A percentile compares a stretch with the other conserved stretches of the same genome.
phyloP scores from a whole-genome alignment of 2,888 invertebrate species.

The Eilema sororculum region DNA sequence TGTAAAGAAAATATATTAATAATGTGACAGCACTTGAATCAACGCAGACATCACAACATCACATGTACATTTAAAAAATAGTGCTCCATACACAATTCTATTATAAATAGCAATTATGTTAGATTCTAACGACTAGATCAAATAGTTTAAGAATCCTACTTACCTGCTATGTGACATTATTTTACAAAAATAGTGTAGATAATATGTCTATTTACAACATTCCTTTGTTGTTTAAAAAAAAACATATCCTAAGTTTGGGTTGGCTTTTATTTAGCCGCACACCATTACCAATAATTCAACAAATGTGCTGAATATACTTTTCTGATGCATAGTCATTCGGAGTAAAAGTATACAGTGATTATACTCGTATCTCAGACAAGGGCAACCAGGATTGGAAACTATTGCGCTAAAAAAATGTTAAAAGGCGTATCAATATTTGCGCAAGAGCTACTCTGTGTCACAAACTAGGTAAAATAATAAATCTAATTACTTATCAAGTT shows the following conservation, averaged over 20 bases:
- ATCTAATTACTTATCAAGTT: no score
- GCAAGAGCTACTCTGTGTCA: no score
- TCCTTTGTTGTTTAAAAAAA: conserved; percentile 6
- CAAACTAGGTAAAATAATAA: no score
- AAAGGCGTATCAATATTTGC: no score
- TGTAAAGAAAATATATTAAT: conserved; percentile 60
- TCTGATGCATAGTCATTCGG: neutral
- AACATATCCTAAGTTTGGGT: neutral
- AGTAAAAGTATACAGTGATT: neutral
- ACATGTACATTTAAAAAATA: conserved; percentile 43
- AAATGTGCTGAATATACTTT: no score
- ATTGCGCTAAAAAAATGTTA: no score
- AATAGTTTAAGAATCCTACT: conserved; percentile 31
- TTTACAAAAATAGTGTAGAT: conserved; percentile 47
- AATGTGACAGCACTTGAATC: conserved; percentile 43
- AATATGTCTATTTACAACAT: conserved; percentile 40
- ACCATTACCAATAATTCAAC: no score
- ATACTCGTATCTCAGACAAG: neutral
- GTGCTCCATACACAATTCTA: conserved; percentile 30
- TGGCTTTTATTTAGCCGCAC: neutral
- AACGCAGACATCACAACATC: conserved; percentile 35
- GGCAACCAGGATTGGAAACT: neutral
- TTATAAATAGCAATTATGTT: conserved; percentile 26
- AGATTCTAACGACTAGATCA: conserved; percentile 43
- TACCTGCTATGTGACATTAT: conserved; percentile 31